These are phyloP conservation scores for Irena cyanogastra DNA, from an alignment of 2,113 vertebrate genomes.

Conservation along the genomic window DNA sequence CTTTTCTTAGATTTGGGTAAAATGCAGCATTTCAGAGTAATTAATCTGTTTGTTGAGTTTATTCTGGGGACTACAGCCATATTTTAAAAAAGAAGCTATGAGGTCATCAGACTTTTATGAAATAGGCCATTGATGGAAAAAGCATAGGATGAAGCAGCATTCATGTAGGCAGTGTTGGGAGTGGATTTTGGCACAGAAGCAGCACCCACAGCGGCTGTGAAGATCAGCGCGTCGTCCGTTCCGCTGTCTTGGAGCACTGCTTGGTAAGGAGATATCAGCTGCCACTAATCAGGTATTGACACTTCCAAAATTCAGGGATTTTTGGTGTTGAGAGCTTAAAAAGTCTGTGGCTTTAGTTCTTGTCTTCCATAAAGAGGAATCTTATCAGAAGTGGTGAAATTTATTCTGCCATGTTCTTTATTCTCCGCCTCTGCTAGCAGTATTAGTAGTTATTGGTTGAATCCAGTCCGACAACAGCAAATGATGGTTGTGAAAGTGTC, in stretches of 20 bases:
- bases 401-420: neutral
- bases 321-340: neutral
- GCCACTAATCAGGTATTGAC: neutral
- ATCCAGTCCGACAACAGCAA: neutral
- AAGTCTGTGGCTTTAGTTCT: neutral
- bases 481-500: neutral
- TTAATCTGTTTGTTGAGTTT: neutral
- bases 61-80: neutral
- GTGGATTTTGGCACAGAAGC: slow-evolving; percentile 11
- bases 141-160: slow-evolving; percentile 3
- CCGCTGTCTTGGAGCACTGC: neutral
- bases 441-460: neutral
- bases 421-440: neutral
- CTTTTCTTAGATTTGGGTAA: neutral
- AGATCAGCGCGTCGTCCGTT: neutral
- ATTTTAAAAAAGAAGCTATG: slow-evolving; percentile 8
- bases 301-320: neutral
- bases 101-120: slow-evolving; percentile 19
- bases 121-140: slow-evolving; percentile 33
- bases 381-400: neutral
- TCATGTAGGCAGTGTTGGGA: neutral
- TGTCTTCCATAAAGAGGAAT: neutral
- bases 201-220: neutral
- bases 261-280: neutral
- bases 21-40: neutral